phyloP scores from a whole-genome alignment of 2,888 invertebrate genomes.

The Leptinotarsa tumamoca region DNA sequence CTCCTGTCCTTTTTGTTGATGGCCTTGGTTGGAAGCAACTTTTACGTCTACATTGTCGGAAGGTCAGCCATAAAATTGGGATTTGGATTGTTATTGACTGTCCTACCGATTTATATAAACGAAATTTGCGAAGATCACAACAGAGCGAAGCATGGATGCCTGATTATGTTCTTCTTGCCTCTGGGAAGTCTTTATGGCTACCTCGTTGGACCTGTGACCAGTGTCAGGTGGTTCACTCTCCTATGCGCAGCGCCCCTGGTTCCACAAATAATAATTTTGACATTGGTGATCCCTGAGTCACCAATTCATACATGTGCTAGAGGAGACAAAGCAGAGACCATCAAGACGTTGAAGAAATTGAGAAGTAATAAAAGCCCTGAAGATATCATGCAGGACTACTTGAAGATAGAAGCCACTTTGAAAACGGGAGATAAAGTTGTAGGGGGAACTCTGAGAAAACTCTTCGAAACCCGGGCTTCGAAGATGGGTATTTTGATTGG shows the following conservation, averaged over 20 bases:
- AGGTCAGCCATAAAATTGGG: not conserved
- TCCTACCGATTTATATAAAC: conserved; percentile 85
- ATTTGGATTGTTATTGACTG: conserved; percentile 45
- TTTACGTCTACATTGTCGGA: conserved; percentile 65
- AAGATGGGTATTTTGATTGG: too few relatives aligned
- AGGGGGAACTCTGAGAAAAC: not conserved
- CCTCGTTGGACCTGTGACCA: conserved; percentile 38
- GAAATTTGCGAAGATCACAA: conserved; percentile 68
- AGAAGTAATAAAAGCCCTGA: conserved; percentile 18
- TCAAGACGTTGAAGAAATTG: conserved; percentile 26
- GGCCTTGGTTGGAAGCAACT: conserved; percentile 35
- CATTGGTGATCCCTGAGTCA: conserved; percentile 30
- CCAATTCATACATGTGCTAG: conserved; percentile 22
- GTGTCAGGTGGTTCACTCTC: conserved; percentile 33
- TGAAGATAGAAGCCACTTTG: not conserved
- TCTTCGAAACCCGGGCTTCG: not conserved
- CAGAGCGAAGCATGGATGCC: conserved; percentile 77
- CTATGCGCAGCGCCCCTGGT: conserved; percentile 34
- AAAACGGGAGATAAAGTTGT: not conserved
- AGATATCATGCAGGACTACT: conserved; percentile 27
- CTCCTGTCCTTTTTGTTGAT: conserved; percentile 64
- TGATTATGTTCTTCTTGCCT: conserved; percentile 32
- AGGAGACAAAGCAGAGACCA: conserved; percentile 11
- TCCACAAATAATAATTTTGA: conserved; percentile 28
- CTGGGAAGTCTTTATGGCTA: conserved; percentile 38